Percentiles rank a stretch among this genome's conserved stretches.
These are phyloP conservation scores for Melipona quadrifasciata DNA, from an alignment of 1,140 invertebrate genomes.

Conservation along the genomic window DNA sequence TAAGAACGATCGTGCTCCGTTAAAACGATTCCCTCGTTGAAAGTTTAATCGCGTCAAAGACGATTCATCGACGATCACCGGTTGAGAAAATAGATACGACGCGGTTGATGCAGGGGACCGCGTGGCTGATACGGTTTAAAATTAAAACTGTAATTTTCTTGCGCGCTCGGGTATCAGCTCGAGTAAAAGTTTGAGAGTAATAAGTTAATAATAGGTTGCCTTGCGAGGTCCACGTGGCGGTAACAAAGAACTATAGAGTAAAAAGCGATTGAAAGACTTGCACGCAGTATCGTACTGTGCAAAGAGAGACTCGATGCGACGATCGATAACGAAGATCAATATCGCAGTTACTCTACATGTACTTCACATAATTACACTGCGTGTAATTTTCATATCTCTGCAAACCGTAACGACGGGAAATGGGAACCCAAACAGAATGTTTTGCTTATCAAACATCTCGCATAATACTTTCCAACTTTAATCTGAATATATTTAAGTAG, in stretches of 20 bases:
- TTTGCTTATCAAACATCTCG: no score
- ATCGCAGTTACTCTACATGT: no score
- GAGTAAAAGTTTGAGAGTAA: constrained; percentile 16
- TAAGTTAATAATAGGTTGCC: constrained; percentile 40
- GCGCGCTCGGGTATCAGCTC: not conserved
- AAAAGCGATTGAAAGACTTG: constrained; percentile 23
- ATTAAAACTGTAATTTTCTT: constrained; percentile 12
- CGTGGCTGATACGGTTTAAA: not conserved
- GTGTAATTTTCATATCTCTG: no score
- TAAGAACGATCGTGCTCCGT: not conserved
- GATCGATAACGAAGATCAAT: not conserved
- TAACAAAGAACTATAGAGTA: constrained; percentile 24
- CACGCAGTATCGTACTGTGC: not conserved
- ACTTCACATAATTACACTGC: no score
- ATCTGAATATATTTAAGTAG: no score
- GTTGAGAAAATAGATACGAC: not conserved
- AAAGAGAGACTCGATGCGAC: not conserved
- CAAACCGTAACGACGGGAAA: no score
- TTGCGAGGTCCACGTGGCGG: constrained; percentile 39
- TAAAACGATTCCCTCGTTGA: not conserved
- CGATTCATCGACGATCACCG: not conserved
- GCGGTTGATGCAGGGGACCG: not conserved
- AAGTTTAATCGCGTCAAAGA: not conserved
- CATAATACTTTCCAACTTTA: no score
- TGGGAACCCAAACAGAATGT: no score